Evolutionary conservation across 2,113 vertebrate species (phyloP).

Genomic region (Arizona elegans): DNA sequence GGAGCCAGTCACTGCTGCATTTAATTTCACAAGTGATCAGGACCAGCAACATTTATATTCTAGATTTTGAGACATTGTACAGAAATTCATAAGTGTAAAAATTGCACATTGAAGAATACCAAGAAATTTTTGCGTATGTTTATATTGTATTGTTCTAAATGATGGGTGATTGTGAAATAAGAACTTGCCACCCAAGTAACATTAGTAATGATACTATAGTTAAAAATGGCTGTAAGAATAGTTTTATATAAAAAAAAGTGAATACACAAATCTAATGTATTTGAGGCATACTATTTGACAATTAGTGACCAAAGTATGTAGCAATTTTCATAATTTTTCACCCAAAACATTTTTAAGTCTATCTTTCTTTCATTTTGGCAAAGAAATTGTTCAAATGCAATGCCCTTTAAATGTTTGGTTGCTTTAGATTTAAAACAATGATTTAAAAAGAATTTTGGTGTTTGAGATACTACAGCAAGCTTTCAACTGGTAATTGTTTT

Average conservation of each 20-base stretch:
- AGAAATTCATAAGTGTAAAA: constrained; percentile 85
- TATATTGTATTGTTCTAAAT: constrained; percentile 95
- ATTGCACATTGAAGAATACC: constrained; percentile 86
- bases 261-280: constrained; percentile 88
- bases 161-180: constrained; percentile 84
- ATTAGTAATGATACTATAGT: constrained; percentile 93
- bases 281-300: constrained; percentile 80
- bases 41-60: constrained; percentile 93
- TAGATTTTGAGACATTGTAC: constrained; percentile 90
- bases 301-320: constrained; percentile 85
- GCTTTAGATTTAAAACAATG: constrained; percentile 76
- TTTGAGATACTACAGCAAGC: constrained; percentile 81
- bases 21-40: constrained; percentile 84
- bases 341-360: constrained; percentile 72
- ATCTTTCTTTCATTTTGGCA: constrained; percentile 72
- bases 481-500: constrained; percentile 90
- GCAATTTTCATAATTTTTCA: constrained; percentile 81
- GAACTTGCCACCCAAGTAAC: constrained; percentile 87
- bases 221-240: constrained; percentile 97
- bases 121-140: constrained; percentile 90
- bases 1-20: constrained; percentile 77
- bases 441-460: constrained; percentile 79
- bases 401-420: constrained; percentile 75
- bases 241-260: constrained; percentile 96
- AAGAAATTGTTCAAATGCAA: constrained; percentile 54